These are phyloP conservation scores for Psophia crepitans DNA, from an alignment of 2,113 vertebrate species.

Conservation along the genomic window DNA sequence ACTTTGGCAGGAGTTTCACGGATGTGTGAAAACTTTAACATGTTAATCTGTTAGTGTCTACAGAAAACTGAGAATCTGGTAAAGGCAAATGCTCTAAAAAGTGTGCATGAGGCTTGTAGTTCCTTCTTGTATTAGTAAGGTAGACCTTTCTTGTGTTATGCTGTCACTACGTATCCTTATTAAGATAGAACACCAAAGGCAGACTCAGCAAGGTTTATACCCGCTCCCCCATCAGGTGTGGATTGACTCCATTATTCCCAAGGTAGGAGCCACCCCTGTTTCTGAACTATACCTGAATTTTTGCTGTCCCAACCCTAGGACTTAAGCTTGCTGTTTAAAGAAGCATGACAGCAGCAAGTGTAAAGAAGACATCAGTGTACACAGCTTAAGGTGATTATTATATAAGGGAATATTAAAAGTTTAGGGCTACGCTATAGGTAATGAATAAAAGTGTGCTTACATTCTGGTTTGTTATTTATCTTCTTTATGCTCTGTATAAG, in stretches of 20 bases:
- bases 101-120: not conserved
- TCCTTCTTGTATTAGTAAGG: not conserved
- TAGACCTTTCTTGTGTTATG: not conserved
- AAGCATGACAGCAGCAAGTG: not conserved
- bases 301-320: not conserved
- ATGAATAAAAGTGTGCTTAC: not conserved
- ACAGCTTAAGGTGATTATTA: not conserved
- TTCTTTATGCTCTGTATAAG: not conserved
- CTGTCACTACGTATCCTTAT: fast-evolving
- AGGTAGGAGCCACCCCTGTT: not conserved
- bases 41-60: not conserved
- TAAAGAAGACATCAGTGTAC: not conserved
- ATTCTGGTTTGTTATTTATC: not conserved
- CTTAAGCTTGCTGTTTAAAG: not conserved
- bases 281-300: not conserved
- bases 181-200: not conserved
- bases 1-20: fast-evolving
- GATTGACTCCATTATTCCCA: not conserved
- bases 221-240: not conserved
- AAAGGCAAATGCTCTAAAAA: not conserved
- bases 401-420: not conserved
- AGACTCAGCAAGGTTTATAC: not conserved
- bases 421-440: not conserved
- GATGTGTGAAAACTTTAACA: not conserved
- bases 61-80: not conserved